Base-by-base conservation (phyloP, 2,888 invertebrate genomes). In the Trissolcus brochymenae region DNA sequence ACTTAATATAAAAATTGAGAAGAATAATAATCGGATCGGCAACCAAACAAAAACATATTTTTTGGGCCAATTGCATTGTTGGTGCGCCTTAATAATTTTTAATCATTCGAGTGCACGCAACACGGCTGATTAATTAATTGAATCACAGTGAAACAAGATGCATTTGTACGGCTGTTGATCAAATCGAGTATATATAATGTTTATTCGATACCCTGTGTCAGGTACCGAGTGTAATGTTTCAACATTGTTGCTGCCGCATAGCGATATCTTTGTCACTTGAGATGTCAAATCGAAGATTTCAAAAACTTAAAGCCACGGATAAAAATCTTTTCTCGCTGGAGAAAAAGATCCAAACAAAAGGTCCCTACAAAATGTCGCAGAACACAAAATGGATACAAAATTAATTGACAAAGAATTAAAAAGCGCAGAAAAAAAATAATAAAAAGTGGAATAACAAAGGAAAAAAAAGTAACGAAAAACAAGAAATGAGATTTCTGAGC, bases 401-500 rank as follows among this genome's bases (percentile, higher is more conserved):
- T 2, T 35, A 46, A 43, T 43, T 4, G 43, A 13, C 14, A 13
- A 17, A 51, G 9, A 35, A 35, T 16, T 41, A 25, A 25, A 25
- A 46, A 57, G 17, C 25, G 21, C 17, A 41, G 43, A 13, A 21
- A 59, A 40, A 51, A 46, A 49, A 21, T 21, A 21, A 19, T 6
- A 7, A 49, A 61, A 46, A 6, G 17, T 9, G 40, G 41, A 29
- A 51, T 59, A 61, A 61, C 51, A 46, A 1, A 49, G 29, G 40
- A 71, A 64, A 59, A 55, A 46, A 21, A 41, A 51, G 55, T 6
- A 41, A 59, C 16, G 49, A 57, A 66, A 73, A 73, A 60, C 55
- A 66, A 66, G 73, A 73, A 60, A 66, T 60, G 66, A 66, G 73
- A 73, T 73, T 73, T 73, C 66, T 55, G 77, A 77, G 67, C 67